Base-by-base conservation (phyloP, 1,140 invertebrate species). In the Hycleus phaleratus region DNA sequence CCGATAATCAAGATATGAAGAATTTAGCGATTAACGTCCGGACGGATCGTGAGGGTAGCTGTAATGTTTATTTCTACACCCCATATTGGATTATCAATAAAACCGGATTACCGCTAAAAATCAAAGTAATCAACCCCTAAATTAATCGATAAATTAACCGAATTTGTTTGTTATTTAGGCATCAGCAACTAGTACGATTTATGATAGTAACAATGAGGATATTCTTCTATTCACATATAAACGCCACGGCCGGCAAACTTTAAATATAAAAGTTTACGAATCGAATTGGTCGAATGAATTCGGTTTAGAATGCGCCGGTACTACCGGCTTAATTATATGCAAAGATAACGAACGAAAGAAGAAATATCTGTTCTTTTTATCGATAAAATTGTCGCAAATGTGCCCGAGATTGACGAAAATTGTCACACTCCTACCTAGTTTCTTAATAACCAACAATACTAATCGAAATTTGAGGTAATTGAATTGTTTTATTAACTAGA, bases 41-140 rank as follows among this genome's bases (percentile, higher is more conserved):
- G 67, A 72, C 87, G 8, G 80, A 82, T 18, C 76, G 80, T 51
- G 75, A 75, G n/a, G 78, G 77, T 54, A 81, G 79, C 58, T 81
- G 81, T 71, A 78, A 85, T 50, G 69, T 91, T 38, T 81, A 83
- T 57, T 74, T 95, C 40, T 88, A 89, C 70, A 82, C 88, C 9
- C 90, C 91, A 2, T 93, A 93, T 73, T 95, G 93, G 93, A 85
- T 95, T 69, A 82, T 94, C 43, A 95, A 95, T 74, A 93, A 93
- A 73, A 92, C 91, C 4, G 85, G 83, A 18, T 75, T 91, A 59
- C 82, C 85, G 11, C 71, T 95, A 51, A 85, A 88, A 67, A 79
- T 91, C 40, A 86, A 87, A 77, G 88, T 91, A 7, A 7, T 1
- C 18, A 18, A 18, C 32, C 7, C 75, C 76, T 63, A 68, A 44